Evolutionary conservation across 53 echinoderm and acorn worm genomes (phyloP).

Genomic region (Astropecten irregularis): DNA sequence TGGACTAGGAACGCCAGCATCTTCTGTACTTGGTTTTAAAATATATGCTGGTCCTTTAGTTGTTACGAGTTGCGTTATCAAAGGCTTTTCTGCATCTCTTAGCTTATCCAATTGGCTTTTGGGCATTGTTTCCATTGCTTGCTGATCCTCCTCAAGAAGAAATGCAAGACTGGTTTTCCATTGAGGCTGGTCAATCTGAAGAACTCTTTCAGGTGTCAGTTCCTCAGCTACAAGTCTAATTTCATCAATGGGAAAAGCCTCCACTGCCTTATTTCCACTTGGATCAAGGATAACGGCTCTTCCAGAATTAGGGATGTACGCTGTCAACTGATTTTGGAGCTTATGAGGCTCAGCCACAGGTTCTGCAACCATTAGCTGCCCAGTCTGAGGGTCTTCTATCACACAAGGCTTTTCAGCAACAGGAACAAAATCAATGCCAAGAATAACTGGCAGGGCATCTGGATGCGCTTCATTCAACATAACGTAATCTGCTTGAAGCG

Average conservation of each 20-base stretch:
- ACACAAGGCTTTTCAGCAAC: constrained; percentile 53
- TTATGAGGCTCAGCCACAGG: constrained; percentile 44
- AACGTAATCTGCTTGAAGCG: neutral
- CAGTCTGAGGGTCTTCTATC: constrained; percentile 71
- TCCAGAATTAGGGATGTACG: constrained; percentile 37
- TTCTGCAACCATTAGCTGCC: constrained; percentile 68
- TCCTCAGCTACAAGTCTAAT: constrained; percentile 15
- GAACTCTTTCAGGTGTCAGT: constrained; percentile 13
- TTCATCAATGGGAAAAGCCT: constrained; percentile 24
- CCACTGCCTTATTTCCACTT: constrained; percentile 12
- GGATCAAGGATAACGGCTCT: constrained; percentile 35
- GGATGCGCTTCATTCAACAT: constrained; percentile 47
- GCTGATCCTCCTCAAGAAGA: constrained; percentile 25
- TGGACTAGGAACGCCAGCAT: constrained; percentile 23
- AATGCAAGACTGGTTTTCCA: constrained; percentile 31
- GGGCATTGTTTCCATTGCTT: neutral
- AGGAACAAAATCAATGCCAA: constrained; percentile 23
- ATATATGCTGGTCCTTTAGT: constrained; percentile 82
- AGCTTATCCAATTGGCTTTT: neutral
- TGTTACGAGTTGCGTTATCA: constrained; percentile 68
- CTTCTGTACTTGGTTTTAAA: constrained; percentile 48
- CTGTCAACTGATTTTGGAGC: constrained; percentile 25
- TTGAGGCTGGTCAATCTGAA: neutral
- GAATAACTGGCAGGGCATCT: constrained; percentile 50
- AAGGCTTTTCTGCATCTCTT: constrained; percentile 26